These are phyloP conservation scores for Telmatochromis brichardi DNA, from an alignment of 2,113 vertebrate species.

Conservation along the genomic window DNA sequence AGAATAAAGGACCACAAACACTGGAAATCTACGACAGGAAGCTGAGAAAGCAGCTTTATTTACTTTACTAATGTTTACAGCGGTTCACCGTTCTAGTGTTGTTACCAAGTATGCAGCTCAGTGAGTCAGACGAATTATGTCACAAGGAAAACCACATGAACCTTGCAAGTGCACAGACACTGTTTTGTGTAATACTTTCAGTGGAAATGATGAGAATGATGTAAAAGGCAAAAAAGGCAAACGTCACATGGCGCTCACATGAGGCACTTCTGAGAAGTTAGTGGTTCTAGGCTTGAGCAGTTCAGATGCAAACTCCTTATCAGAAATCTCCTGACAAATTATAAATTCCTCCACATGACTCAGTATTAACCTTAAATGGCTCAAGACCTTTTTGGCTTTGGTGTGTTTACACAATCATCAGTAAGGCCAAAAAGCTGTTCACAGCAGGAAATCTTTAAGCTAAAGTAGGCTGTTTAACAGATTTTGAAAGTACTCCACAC, in stretches of 20 bases:
- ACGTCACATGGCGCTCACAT: slow-evolving; percentile 48
- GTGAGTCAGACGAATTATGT: not conserved
- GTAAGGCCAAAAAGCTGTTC: not conserved
- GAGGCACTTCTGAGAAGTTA: not conserved
- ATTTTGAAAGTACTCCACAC: not conserved
- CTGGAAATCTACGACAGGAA: not conserved
- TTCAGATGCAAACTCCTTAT: not conserved
- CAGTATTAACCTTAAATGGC: not conserved
- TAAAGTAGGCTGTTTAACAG: not conserved
- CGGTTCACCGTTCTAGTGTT: not conserved
- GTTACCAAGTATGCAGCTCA: not conserved
- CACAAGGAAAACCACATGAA: slow-evolving; percentile 10
- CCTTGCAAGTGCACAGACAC: not conserved
- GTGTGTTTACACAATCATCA: not conserved
- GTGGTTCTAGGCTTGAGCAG: not conserved
- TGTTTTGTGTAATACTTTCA: not conserved
- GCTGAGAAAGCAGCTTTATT: not conserved
- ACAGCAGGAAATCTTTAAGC: not conserved
- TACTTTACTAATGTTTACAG: not conserved
- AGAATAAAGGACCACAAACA: not conserved
- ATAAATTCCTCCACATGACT: not conserved
- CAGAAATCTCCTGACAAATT: not conserved
- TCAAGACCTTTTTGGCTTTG: not conserved
- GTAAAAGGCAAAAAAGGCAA: not conserved
- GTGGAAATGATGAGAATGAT: not conserved